Percentiles rank a stretch among this genome's conserved stretches.
These are phyloP conservation scores for Eurois occulta DNA, from an alignment of 2,888 invertebrate species.

Conservation along the genomic window DNA sequence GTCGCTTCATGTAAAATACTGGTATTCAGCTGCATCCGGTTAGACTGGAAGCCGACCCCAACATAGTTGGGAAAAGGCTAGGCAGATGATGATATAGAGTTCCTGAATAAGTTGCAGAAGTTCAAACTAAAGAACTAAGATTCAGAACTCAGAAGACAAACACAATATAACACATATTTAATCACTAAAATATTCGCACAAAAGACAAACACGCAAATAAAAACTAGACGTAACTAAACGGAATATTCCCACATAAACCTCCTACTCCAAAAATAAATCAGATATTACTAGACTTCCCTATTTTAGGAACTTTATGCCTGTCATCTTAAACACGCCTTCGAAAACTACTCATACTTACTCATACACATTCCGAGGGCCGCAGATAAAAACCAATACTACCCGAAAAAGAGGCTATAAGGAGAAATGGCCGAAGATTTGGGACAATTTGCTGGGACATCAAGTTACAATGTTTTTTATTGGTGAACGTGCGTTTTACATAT, in stretches of 20 bases:
- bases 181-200: neutral
- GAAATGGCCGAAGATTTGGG: conserved; percentile 59
- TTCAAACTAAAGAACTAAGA: neutral
- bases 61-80: too few relatives aligned
- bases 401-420: conserved; percentile 59
- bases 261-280: conserved; percentile 49
- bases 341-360: conserved; percentile 46
- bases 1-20: too few relatives aligned
- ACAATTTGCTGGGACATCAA: conserved; percentile 66
- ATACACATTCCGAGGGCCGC: conserved; percentile 43
- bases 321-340: conserved; percentile 52
- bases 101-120: neutral
- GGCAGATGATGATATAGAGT: neutral
- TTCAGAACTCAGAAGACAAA: neutral
- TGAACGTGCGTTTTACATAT: conserved; percentile 65
- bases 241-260: conserved; percentile 34
- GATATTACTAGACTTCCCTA: conserved; percentile 40
- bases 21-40: too few relatives aligned
- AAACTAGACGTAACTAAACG: conserved; percentile 11
- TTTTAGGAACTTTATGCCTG: conserved; percentile 47
- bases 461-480: conserved; percentile 65
- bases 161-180: conserved; percentile 16
- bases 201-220: conserved; percentile 25
- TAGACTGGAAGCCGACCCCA: too few relatives aligned
- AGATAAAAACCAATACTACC: conserved; percentile 59